Percentiles rank a stretch among this genome's conserved stretches.
phyloP scores from a whole-genome alignment of 2,888 invertebrate species.

The Ichneumoninae sp. region DNA sequence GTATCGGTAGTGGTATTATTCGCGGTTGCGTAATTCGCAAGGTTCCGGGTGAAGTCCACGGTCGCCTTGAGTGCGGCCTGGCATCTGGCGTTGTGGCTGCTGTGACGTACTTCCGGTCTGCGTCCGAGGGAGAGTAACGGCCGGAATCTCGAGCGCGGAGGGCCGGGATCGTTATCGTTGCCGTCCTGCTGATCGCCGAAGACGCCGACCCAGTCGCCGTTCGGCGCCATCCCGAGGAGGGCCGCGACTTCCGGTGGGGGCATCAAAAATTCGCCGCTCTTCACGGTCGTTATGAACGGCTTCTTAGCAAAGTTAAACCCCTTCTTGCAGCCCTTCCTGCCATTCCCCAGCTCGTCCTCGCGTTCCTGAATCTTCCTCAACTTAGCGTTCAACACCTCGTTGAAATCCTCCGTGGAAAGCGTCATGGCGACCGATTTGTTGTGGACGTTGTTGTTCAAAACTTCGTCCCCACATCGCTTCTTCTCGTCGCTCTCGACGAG shows the following conservation, averaged over 20 bases:
- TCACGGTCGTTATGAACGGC: constrained; percentile 93
- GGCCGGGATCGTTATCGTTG: constrained; percentile 42
- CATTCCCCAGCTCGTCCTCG: constrained; percentile 81
- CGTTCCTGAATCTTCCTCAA: constrained; percentile 89
- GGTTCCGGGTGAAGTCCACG: constrained; percentile 78
- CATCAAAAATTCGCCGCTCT: constrained; percentile 91
- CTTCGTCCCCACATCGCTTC: constrained; percentile 71
- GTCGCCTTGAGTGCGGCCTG: constrained; percentile 80
- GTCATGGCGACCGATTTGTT: constrained; percentile 77
- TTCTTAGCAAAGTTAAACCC: constrained; percentile 74
- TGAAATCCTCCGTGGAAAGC: constrained; percentile 86
- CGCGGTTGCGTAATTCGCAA: constrained; percentile 72
- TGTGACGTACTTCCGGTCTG: constrained; percentile 81
- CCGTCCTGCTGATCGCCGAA: constrained; percentile 64
- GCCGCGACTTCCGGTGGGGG: constrained; percentile 90
- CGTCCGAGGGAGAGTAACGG: constrained; percentile 75
- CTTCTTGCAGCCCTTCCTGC: constrained; percentile 65
- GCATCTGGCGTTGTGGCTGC: constrained; percentile 79
- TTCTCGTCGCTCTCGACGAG: constrained; percentile 77
- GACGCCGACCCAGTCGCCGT: constrained; percentile 67
- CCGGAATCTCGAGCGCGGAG: constrained; percentile 75
- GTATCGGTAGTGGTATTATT: constrained; percentile 26
- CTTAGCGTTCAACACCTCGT: constrained; percentile 90
- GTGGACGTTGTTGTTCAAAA: constrained; percentile 35
- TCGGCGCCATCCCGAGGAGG: constrained; percentile 87